Percentiles rank a stretch among this genome's conserved stretches.
Conservation (phyloP, 2,888 invertebrate species). For the Nymphalis urticae region DNA sequence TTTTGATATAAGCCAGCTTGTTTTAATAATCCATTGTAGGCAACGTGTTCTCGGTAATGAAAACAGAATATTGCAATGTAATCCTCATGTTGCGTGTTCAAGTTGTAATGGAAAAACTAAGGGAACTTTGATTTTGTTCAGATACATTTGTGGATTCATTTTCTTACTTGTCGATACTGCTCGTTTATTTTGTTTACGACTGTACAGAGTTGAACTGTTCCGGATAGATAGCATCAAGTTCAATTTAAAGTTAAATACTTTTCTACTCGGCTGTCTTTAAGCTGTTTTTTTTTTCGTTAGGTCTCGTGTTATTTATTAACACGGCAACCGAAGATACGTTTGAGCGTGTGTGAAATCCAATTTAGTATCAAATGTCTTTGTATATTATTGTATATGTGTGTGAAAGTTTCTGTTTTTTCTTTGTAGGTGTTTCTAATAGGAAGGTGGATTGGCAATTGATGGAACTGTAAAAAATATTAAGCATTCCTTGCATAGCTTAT, state of each 20-base stretch:
- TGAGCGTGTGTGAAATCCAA: background rate
- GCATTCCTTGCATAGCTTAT: too few species aligned
- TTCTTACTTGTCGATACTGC: slow-evolving; percentile 23
- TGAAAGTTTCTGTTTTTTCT: background rate
- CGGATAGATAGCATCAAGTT: slow-evolving; percentile 26
- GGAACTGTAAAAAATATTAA: too few species aligned
- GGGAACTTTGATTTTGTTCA: slow-evolving; percentile 38
- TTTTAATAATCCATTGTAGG: background rate
- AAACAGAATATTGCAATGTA: slow-evolving; percentile 37
- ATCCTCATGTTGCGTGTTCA: slow-evolving; percentile 52
- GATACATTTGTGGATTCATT: slow-evolving; percentile 23
- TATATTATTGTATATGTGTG: background rate
- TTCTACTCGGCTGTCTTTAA: slow-evolving; percentile 10
- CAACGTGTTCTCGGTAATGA: slow-evolving; percentile 3
- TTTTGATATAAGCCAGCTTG: too few species aligned
- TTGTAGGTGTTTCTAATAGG: background rate
- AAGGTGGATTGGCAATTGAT: too few species aligned
- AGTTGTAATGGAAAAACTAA: slow-evolving; percentile 61
- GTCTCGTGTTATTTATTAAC: slow-evolving; percentile 9
- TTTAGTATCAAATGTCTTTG: background rate
- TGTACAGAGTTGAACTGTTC: slow-evolving; percentile 11
- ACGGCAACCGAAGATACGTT: too few species aligned
- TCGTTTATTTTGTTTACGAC: slow-evolving; percentile 28
- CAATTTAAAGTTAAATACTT: slow-evolving; percentile 20
- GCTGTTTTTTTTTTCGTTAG: slow-evolving; percentile 17